Base-by-base conservation (phyloP, 2,888 invertebrate species). In the Cantharis rustica region DNA sequence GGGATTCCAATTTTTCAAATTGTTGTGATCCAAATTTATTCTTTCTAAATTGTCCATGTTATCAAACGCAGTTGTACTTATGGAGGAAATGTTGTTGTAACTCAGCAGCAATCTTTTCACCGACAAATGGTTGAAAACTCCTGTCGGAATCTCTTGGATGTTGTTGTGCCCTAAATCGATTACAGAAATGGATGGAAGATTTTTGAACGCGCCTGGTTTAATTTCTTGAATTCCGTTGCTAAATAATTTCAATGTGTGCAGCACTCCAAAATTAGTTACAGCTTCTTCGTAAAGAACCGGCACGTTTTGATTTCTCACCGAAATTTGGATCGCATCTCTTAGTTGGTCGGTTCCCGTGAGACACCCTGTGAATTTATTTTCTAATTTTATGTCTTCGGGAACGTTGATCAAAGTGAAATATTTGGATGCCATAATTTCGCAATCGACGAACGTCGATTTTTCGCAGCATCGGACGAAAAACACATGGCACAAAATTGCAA, bases 11-110 rank as follows among this genome's bases (percentile, higher is more conserved):
- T 27, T 69, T 4, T 82, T 72, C 3, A 88, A 76, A 61, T 80
- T 80, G 77, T 88, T 88, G 63, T 82, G 75, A 74, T 86, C 86
- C 16, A 87, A 75, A 69, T 85, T 84, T 26, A 88, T 80, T 66
- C 81, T 82, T 7, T 73, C 76, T 68, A 88, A 80, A 66, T 83
- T 81, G 0, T 86, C 83, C 80, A 87, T 81, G 71, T 85, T 79
- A n/a, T 79, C 64, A 20, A 84, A 84, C 4, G 84, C 83, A 10
- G 78, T 81, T 4, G 80, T 69, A 61, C 80, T 79, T 9, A 84
- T 79, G 11, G 16, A 61, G 0, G 73, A 31, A 16, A 78, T 78
- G 1, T 47, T 47, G 26, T 78, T 78, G 13, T 78, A 10, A 17
- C 63, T 68, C 17, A 78, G 61, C 17, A 64, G 11, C 10, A 77